phyloP scores from a whole-genome alignment of 2,888 invertebrate genomes.

The Dynastes maya region DNA sequence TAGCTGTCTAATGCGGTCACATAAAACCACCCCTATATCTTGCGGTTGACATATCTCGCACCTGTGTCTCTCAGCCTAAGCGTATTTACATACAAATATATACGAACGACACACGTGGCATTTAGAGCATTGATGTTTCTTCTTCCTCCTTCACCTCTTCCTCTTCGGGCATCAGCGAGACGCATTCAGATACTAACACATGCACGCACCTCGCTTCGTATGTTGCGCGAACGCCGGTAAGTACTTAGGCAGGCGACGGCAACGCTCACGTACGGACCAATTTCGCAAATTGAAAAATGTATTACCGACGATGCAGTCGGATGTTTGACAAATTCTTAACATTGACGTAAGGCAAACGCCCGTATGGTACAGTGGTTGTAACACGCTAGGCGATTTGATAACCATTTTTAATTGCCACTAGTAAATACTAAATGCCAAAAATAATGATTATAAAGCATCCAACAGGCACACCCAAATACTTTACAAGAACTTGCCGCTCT shows the following conservation, averaged over 20 bases:
- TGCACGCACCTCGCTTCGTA: conserved; percentile 36
- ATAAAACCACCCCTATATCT: conserved; percentile 68
- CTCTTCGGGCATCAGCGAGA: conserved; percentile 32
- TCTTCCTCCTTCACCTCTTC: conserved; percentile 45
- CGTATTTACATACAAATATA: conserved; percentile 70
- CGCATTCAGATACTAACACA: conserved; percentile 56
- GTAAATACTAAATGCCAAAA: too few relatives aligned
- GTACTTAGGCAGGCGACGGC: conserved; percentile 7
- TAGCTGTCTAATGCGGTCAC: conserved; percentile 66
- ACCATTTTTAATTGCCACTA: too few relatives aligned
- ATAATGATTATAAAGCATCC: too few relatives aligned
- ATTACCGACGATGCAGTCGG: conserved; percentile 59
- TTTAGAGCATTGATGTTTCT: conserved; percentile 64
- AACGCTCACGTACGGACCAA: conserved; percentile 56
- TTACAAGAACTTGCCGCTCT: too few relatives aligned
- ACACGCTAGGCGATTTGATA: too few relatives aligned
- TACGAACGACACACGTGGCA: conserved; percentile 64
- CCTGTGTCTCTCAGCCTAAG: conserved; percentile 68
- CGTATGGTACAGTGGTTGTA: neutral
- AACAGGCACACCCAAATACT: neutral
- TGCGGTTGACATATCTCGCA: conserved; percentile 70
- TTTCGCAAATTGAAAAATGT: conserved; percentile 67
- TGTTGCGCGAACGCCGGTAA: conserved; percentile 7
- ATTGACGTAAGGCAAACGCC: conserved; percentile 2
- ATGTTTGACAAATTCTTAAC: conserved; percentile 40